Conservation (phyloP, 2,888 invertebrate genomes). For the Cynaeus angustus region DNA sequence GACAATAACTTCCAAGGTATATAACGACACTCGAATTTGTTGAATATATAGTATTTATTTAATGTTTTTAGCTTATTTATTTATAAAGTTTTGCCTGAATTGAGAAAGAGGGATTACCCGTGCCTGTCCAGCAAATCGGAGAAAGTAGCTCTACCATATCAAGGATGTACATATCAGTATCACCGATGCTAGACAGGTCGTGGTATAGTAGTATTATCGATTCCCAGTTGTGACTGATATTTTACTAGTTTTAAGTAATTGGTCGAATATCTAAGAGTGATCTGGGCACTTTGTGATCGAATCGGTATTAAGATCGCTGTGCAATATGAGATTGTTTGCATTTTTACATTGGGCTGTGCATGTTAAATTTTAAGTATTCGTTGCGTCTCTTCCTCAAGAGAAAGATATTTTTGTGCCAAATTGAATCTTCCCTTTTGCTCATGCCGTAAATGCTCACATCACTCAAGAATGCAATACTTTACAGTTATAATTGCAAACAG, state of each 20-base stretch:
- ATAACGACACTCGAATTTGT: constrained; percentile 26
- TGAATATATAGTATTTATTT: constrained; percentile 47
- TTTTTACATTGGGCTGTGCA: constrained; percentile 65
- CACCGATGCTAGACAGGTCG: neutral
- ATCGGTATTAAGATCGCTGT: constrained; percentile 47
- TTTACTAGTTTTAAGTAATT: constrained; percentile 35
- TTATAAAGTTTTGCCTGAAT: constrained; percentile 13
- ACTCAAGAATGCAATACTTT: constrained; percentile 61
- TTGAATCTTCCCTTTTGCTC: constrained; percentile 52
- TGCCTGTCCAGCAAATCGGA: no score
- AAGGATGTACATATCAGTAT: constrained; percentile 40
- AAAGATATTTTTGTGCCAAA: constrained; percentile 52
- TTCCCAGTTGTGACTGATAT: constrained; percentile 9
- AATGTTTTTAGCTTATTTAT: constrained; percentile 41
- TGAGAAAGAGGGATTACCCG: neutral
- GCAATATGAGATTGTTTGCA: constrained; percentile 58
- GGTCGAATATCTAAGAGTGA: constrained; percentile 57
- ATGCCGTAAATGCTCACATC: constrained; percentile 62
- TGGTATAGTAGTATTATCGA: neutral
- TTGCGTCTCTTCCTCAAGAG: constrained; percentile 47
- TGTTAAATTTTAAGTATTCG: constrained; percentile 60
- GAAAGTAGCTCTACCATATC: constrained; percentile 1
- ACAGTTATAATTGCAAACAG: constrained; percentile 52
- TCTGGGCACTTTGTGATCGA: constrained; percentile 61
- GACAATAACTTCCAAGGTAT: constrained; percentile 53